Evolutionary conservation across 2,888 invertebrate species (phyloP), one percentile per base, ranked within the genome.

Genomic region (Pediacus dermestoides): DNA sequence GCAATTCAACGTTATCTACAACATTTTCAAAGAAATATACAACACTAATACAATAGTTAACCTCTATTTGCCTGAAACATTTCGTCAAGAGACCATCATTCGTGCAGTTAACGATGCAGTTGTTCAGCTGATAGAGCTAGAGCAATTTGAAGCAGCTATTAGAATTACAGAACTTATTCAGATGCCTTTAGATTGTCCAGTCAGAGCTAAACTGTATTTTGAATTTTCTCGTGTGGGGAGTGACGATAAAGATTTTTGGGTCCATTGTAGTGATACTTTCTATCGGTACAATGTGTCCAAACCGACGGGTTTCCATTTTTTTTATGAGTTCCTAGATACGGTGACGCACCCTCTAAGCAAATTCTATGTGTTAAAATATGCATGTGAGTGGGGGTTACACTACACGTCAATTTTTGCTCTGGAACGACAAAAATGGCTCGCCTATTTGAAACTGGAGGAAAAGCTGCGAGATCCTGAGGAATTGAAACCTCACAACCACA

Each of bases 251-350:
- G 59, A 69, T 0, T 79, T 79, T 55, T 77, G 82, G 67, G 70
- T 73, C 0, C 70, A 74, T 28, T 83, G 83, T 50, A 78, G 83
- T 43, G 64, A 70, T 30, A 78, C 78, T 32, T 82, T 85, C 46
- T 71, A 73, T 49, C 68, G 73, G 16, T 75, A 80, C 34, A 68
- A 77, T 0, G 76, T 86, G 1, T 68, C 76, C 0, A 78, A 82
- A 9, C 74, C 76, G 42, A 72, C 77, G 10, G 75, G 82, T 1
- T 77, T 81, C 0, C 71, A 78, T 45, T 86, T 85, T 60, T 76
- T 82, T 23, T 67, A 79, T 1, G 70, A 74, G 35, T 72, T 76
- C 42, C 74, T 76, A 0, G 71, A 73, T 2, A 72, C 73, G 43
- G 71, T 80, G 16, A 57, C 57, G 0, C 66, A 74, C 12, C 44